phyloP scores from a whole-genome alignment of 2,797 vertebrate genomes.

The Kryptopterus vitreolus region DNA sequence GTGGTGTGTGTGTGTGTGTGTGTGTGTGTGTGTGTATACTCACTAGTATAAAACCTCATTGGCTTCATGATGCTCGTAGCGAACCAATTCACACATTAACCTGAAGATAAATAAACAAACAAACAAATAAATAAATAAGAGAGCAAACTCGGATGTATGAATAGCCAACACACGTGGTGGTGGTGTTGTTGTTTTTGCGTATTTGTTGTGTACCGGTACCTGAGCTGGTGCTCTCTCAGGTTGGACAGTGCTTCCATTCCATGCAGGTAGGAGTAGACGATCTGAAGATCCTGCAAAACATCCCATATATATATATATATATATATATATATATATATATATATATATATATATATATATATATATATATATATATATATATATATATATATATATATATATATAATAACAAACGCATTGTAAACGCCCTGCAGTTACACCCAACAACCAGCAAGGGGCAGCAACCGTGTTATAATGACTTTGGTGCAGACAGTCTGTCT shows the following conservation, averaged over 20 bases:
- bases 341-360: too few relatives aligned
- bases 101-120: constrained; percentile 65
- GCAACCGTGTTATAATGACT: background rate
- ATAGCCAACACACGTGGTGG: background rate
- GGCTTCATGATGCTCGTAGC: constrained; percentile 86
- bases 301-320: too few relatives aligned
- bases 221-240: constrained; percentile 84
- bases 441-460: constrained; percentile 35
- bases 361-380: too few relatives aligned
- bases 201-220: constrained; percentile 61
- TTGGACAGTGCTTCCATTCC: constrained; percentile 89
- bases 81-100: constrained; percentile 86
- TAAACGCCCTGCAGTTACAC: background rate
- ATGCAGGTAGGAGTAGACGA: constrained; percentile 86
- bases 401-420: too few relatives aligned
- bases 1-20: background rate
- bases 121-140: background rate
- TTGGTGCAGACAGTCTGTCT: background rate
- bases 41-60: constrained; percentile 88
- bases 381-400: too few relatives aligned
- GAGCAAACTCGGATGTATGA: too few relatives aligned
- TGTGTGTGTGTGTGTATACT: constrained; percentile 59
- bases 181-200: too few relatives aligned
- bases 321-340: too few relatives aligned
- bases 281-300: constrained; percentile 82